Conservation (phyloP, 2,888 invertebrate genomes). For the Plemyria rubiginata region DNA sequence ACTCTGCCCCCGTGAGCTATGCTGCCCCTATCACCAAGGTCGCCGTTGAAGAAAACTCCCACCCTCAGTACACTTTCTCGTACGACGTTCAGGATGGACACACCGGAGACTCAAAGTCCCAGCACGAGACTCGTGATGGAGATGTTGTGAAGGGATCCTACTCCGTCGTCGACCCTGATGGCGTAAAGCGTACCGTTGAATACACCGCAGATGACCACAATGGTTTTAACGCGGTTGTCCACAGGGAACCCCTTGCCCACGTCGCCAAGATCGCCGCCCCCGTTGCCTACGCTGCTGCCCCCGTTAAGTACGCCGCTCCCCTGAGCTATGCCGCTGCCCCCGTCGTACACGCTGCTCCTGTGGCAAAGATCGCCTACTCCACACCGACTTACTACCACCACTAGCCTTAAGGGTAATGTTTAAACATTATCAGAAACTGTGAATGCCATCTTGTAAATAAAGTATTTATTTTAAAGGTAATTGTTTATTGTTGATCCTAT, state of each 20-base stretch:
- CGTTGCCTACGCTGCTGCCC: conserved; percentile 46
- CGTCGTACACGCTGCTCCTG: conserved; percentile 49
- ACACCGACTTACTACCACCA: conserved; percentile 56
- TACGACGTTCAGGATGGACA: conserved; percentile 79
- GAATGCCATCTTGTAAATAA: conserved; percentile 61
- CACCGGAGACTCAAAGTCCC: conserved; percentile 79
- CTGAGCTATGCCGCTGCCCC: conserved; percentile 46
- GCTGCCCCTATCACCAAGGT: conserved; percentile 54
- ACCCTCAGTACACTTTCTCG: conserved; percentile 70
- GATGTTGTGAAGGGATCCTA: conserved; percentile 81
- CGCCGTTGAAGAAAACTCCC: conserved; percentile 55
- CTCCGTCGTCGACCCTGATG: conserved; percentile 79
- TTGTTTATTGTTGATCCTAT: not conserved
- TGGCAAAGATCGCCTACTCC: conserved; percentile 32
- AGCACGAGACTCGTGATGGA: conserved; percentile 77
- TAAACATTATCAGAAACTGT: conserved; percentile 30
- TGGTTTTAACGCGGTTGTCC: conserved; percentile 82
- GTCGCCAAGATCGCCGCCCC: conserved; percentile 48
- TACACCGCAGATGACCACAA: conserved; percentile 80
- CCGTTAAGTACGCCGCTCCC: conserved; percentile 48
- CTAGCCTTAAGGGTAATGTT: no score
- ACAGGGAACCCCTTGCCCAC: conserved; percentile 68
- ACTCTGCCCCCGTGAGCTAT: conserved; percentile 57
- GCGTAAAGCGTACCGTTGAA: conserved; percentile 78
- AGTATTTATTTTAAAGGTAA: conserved; percentile 53